These are phyloP conservation scores for Pyrocephalus nanus DNA, from an alignment of 2,797 vertebrate genomes.

Conservation along the genomic window DNA sequence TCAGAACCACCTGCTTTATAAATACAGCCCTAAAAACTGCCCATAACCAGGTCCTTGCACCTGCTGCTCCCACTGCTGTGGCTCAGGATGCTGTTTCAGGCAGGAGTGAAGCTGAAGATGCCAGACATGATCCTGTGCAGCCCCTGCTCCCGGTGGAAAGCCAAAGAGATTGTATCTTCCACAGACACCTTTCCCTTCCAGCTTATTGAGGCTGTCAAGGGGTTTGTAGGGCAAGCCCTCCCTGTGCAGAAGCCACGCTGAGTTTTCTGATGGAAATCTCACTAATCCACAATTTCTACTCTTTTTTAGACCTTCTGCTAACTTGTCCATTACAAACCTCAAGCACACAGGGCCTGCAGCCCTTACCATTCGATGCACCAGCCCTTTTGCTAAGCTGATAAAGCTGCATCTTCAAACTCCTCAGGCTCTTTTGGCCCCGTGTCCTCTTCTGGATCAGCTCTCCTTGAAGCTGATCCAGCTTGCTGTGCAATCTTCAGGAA, in stretches of 20 bases:
- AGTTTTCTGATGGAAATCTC: neutral
- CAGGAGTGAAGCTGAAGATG: neutral
- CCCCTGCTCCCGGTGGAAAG: fast-evolving
- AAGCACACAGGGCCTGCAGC: neutral
- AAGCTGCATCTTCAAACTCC: neutral
- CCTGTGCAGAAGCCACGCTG: neutral
- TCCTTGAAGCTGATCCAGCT: neutral
- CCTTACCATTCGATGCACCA: neutral
- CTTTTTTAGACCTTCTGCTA: neutral
- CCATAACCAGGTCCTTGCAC: neutral
- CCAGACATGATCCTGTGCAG: neutral
- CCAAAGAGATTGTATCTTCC: neutral
- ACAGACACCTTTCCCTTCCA: neutral
- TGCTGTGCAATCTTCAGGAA: constrained; percentile 5
- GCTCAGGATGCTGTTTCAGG: neutral
- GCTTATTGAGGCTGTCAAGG: neutral
- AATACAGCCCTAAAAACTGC: neutral
- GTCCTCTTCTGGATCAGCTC: neutral
- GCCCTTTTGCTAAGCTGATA: neutral
- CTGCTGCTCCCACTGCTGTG: neutral
- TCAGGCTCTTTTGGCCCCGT: neutral
- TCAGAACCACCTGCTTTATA: neutral
- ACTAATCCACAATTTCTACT: neutral
- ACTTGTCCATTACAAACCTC: neutral
- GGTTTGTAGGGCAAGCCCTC: neutral